A percentile compares a stretch with the other conserved stretches of the same genome.
Conservation (phyloP, 2,797 vertebrate species). For the Clarias laeviceps region DNA sequence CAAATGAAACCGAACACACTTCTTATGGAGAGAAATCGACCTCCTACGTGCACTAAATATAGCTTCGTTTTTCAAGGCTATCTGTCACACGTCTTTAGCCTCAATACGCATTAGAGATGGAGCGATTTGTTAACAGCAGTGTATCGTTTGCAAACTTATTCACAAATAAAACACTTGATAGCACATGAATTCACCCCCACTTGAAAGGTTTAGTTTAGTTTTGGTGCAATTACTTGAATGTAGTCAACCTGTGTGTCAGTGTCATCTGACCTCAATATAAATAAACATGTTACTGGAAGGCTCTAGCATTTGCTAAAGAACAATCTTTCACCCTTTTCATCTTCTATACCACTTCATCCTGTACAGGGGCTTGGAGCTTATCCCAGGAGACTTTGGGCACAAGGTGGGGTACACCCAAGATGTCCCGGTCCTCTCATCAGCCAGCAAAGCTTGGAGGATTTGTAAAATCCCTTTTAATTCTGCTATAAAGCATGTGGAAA, state of each 20-base stretch:
- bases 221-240: neutral
- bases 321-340: too few species aligned
- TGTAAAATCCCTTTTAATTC: neutral
- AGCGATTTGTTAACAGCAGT: neutral
- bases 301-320: neutral
- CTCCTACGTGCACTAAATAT: neutral
- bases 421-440: neutral
- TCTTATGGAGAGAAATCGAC: neutral
- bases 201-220: neutral
- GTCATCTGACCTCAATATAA: neutral
- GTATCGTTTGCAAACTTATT: neutral
- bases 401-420: too few species aligned
- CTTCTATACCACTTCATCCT: too few species aligned
- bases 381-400: too few species aligned
- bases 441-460: neutral
- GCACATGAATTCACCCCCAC: neutral
- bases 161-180: neutral
- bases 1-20: neutral
- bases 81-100: neutral
- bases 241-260: neutral
- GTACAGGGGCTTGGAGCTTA: too few species aligned
- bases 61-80: neutral
- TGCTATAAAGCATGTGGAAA: neutral
- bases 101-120: neutral
- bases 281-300: neutral